Evolutionary conservation across 2,113 vertebrate species (phyloP).

Genomic region (Chrysemys picta): DNA sequence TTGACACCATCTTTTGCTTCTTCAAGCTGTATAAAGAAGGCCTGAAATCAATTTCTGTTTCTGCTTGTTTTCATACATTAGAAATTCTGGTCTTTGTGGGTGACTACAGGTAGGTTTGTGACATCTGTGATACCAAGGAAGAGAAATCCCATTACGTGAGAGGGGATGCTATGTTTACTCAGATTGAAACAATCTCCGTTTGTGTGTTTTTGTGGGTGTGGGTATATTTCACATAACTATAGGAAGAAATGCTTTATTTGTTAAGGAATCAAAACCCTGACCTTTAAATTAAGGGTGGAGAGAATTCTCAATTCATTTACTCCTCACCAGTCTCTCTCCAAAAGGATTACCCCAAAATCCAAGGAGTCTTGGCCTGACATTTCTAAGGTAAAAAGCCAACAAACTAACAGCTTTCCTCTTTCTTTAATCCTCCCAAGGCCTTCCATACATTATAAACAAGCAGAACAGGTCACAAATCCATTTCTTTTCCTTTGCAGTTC

Average conservation of each 20-base stretch:
- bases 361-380: accelerated
- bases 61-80: neutral
- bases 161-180: neutral
- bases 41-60: neutral
- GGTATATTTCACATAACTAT: neutral
- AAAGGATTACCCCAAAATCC: neutral
- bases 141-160: neutral
- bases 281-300: neutral
- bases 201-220: neutral
- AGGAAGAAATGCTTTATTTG: neutral
- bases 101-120: neutral
- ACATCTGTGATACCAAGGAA: neutral
- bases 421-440: neutral
- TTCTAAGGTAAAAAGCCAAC: neutral
- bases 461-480: neutral
- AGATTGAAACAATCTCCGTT: neutral
- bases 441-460: neutral
- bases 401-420: neutral
- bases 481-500: neutral
- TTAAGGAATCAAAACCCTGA: neutral
- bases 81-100: neutral
- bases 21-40: neutral
- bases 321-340: neutral
- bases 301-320: neutral
- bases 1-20: neutral